phyloP scores from a whole-genome alignment of 2,797 vertebrate species.

The Euphonia xanthogaster region DNA sequence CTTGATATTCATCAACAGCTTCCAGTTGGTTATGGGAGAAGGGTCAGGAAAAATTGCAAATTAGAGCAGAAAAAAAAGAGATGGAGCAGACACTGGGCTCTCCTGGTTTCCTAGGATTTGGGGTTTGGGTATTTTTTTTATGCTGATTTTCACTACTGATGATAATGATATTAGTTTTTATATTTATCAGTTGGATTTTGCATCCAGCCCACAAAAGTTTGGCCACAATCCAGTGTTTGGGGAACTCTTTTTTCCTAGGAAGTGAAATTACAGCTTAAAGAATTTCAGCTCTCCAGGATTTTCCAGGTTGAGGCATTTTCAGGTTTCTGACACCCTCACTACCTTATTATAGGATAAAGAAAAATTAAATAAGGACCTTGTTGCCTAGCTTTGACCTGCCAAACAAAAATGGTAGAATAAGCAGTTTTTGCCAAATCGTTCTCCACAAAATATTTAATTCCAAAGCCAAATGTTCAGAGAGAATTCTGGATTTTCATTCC shows the following conservation, averaged over 20 bases:
- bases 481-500: neutral
- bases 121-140: rapidly evolving
- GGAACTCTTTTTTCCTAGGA: neutral
- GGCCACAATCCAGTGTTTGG: neutral
- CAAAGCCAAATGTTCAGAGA: neutral
- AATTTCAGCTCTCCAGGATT: neutral
- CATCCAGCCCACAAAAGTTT: neutral
- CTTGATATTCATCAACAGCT: neutral
- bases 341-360: neutral
- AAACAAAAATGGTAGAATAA: neutral
- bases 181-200: neutral
- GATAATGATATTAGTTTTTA: neutral
- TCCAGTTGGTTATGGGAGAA: neutral
- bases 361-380: neutral
- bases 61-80: neutral
- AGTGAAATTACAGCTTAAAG: neutral
- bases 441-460: neutral
- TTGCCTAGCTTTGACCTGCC: neutral
- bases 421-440: neutral
- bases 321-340: neutral
- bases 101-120: neutral
- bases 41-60: neutral
- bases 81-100: neutral
- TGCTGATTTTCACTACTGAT: neutral
- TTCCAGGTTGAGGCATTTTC: neutral